These are phyloP conservation scores for Theonella swinhoei DNA, from an alignment of 37 sponge, comb jelly and placozoan species.

Conservation along the genomic window DNA sequence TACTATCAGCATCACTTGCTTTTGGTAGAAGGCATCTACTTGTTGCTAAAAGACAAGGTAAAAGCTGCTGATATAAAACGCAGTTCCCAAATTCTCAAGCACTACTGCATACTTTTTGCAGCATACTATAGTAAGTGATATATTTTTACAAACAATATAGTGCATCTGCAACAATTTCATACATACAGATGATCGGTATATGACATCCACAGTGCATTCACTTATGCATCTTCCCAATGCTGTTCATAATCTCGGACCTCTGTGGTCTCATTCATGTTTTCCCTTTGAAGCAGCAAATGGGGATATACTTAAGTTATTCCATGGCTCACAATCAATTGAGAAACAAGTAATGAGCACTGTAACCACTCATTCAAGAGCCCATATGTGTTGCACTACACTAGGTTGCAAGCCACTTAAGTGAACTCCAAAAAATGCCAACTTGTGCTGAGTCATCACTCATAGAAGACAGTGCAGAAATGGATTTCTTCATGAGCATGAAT, in stretches of 20 bases:
- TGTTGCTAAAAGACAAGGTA: slow-evolving; percentile 35
- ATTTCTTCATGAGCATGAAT: not conserved
- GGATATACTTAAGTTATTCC: slow-evolving; percentile 30
- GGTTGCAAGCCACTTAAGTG: not conserved
- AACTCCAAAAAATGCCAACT: not conserved
- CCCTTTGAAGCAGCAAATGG: slow-evolving; percentile 39
- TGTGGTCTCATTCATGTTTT: slow-evolving; percentile 35
- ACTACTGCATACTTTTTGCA: slow-evolving; percentile 39
- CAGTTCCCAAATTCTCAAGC: slow-evolving; percentile 2
- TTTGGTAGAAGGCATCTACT: slow-evolving; percentile 32
- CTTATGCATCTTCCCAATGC: slow-evolving; percentile 44
- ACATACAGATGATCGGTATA: slow-evolving; percentile 29
- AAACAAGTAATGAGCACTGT: not conserved
- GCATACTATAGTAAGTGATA: slow-evolving; percentile 33
- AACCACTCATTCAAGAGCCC: not conserved
- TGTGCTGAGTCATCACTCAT: not conserved
- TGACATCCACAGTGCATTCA: slow-evolving; percentile 31
- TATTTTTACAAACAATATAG: not conserved
- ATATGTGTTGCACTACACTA: not conserved
- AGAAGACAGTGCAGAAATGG: not conserved
- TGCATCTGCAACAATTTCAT: not conserved
- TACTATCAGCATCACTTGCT: slow-evolving; percentile 49
- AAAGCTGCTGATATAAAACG: slow-evolving; percentile 12
- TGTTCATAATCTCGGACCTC: slow-evolving; percentile 23
- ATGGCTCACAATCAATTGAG: slow-evolving; percentile 22